A percentile compares a stretch with the other conserved stretches of the same genome.
Conservation (phyloP, 1,140 invertebrate species). For the Bombus haemorrhoidalis region DNA sequence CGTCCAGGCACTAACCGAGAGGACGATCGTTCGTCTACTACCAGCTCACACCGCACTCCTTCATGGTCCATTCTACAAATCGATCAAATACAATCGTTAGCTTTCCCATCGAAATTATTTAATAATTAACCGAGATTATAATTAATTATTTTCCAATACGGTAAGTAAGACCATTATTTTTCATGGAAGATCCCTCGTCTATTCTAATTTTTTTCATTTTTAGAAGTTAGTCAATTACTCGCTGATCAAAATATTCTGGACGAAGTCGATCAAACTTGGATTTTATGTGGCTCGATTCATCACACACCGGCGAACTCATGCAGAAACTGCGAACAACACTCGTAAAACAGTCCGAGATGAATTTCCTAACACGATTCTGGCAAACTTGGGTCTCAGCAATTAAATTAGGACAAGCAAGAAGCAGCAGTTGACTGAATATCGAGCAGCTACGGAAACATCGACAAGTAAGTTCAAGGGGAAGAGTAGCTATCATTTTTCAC, state of each 20-base stretch:
- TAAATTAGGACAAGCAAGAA: neutral
- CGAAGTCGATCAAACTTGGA: neutral
- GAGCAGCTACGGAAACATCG: neutral
- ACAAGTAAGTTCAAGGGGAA: neutral
- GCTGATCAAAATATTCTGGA: too few species aligned
- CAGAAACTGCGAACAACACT: neutral
- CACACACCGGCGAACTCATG: neutral
- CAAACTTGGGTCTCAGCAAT: neutral
- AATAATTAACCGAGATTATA: too few species aligned
- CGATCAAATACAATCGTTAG: slow-evolving; percentile 25
- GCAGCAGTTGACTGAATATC: neutral
- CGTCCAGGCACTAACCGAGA: slow-evolving; percentile 47
- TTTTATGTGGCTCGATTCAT: neutral
- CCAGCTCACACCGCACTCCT: slow-evolving; percentile 58
- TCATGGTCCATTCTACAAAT: slow-evolving; percentile 78
- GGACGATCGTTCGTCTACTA: slow-evolving; percentile 65
- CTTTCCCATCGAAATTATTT: too few species aligned
- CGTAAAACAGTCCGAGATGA: neutral
- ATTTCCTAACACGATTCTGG: neutral
- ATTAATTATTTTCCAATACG: too few species aligned
- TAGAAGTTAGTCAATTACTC: too few species aligned
- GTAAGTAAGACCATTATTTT: too few species aligned
- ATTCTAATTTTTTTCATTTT: too few species aligned
- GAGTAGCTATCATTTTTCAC: neutral
- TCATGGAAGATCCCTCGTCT: too few species aligned